Evolutionary conservation across 2,113 vertebrate species (phyloP).

Genomic region (Synodontis membranacea): DNA sequence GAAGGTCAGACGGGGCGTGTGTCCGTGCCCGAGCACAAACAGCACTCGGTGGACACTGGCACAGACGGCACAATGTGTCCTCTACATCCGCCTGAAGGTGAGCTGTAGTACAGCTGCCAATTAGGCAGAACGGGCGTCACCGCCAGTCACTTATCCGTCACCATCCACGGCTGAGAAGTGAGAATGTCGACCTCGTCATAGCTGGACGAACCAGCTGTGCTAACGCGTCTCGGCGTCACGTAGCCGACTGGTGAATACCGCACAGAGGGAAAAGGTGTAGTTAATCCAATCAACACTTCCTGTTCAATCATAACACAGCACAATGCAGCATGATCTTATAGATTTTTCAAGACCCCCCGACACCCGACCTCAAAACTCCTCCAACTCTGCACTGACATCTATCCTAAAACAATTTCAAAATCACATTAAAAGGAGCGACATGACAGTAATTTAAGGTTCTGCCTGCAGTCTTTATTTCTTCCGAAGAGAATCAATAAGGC

Average conservation of each 20-base stretch:
- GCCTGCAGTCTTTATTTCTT: constrained; percentile 27
- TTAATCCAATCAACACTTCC: not conserved
- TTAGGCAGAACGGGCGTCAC: constrained; percentile 44
- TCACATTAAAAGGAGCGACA: constrained; percentile 38
- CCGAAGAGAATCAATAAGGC: constrained; percentile 53
- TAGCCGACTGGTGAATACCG: not conserved
- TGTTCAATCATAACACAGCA: constrained; percentile 24
- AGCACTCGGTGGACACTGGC: constrained; percentile 33
- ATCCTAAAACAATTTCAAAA: constrained; percentile 62
- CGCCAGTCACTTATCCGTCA: constrained; percentile 59
- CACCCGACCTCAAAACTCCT: not conserved
- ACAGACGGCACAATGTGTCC: not conserved
- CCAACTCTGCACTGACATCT: constrained; percentile 48
- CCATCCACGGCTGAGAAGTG: constrained; percentile 41
- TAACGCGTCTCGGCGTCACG: not conserved
- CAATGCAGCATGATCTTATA: constrained; percentile 20
- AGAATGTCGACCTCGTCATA: constrained; percentile 9
- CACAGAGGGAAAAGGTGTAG: not conserved
- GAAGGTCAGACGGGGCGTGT: constrained; percentile 38
- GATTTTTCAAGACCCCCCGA: not conserved
- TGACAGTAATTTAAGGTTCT: constrained; percentile 46
- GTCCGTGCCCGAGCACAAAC: constrained; percentile 8
- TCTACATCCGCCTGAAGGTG: constrained; percentile 47
- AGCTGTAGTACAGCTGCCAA: constrained; percentile 46
- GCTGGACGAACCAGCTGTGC: not conserved